phyloP scores from a whole-genome alignment of 2,888 invertebrate species.

The Leptinotarsa peninsularis region DNA sequence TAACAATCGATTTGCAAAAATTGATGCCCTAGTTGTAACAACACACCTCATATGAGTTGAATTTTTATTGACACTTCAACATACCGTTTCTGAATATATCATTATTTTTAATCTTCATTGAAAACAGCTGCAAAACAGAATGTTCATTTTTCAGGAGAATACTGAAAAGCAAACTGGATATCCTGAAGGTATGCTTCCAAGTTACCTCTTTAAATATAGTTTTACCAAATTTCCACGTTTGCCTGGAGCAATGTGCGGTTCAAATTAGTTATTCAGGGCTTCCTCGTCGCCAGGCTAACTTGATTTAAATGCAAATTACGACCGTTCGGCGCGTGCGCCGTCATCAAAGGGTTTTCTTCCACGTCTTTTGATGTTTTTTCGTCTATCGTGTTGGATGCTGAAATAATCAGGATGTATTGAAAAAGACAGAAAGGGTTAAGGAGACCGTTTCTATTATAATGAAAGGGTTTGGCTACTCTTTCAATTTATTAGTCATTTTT shows the following conservation, averaged over 20 bases:
- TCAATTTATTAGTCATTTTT: neutral
- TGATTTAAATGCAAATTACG: constrained; percentile 61
- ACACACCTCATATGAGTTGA: too few relatives aligned
- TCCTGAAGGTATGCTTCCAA: too few relatives aligned
- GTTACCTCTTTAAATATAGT: neutral
- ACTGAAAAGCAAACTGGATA: too few relatives aligned
- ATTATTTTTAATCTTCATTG: too few relatives aligned
- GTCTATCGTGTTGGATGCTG: constrained; percentile 1
- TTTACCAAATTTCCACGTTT: neutral
- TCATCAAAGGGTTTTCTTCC: constrained; percentile 35
- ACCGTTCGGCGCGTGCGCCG: constrained; percentile 53
- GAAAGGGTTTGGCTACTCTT: neutral
- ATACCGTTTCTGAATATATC: too few relatives aligned
- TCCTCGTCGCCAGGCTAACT: constrained; percentile 46
- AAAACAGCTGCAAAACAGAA: too few relatives aligned
- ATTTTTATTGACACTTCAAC: too few relatives aligned
- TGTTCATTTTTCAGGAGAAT: too few relatives aligned
- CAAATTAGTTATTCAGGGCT: constrained; percentile 38
- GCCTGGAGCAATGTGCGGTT: constrained; percentile 12
- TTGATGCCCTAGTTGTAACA: too few relatives aligned
- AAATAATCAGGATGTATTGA: constrained; percentile 3
- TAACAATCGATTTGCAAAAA: too few relatives aligned
- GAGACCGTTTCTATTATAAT: neutral
- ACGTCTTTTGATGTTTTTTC: constrained; percentile 1
- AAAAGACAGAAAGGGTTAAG: neutral